These are phyloP conservation scores for Herpailurus yagouaroundi DNA, from an alignment of 2,113 vertebrate genomes.

Conservation along the genomic window DNA sequence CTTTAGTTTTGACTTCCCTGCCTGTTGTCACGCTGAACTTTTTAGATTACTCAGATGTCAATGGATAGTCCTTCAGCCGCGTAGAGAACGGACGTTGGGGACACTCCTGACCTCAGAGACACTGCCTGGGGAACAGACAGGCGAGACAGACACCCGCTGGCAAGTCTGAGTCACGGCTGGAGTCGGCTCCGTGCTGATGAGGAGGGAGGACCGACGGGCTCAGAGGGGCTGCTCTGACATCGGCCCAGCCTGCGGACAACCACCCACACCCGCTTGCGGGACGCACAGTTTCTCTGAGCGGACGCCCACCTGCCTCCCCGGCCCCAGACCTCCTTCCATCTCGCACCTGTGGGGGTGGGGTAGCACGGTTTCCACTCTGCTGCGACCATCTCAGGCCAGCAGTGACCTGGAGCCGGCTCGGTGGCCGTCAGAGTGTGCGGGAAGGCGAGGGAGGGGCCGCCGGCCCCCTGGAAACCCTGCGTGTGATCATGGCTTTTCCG, in stretches of 20 bases:
- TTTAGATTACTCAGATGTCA: neutral
- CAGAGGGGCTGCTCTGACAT: neutral
- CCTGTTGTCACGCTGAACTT: neutral
- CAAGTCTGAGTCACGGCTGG: neutral
- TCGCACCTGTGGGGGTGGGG: neutral
- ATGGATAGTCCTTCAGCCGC: neutral
- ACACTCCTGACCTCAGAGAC: neutral
- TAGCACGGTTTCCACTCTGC: neutral
- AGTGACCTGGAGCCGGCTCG: neutral
- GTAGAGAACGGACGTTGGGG: neutral
- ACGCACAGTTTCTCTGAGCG: neutral
- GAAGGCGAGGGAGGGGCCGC: neutral
- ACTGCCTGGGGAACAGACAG: neutral
- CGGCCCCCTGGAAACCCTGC: neutral
- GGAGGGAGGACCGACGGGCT: neutral
- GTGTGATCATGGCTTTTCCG: neutral
- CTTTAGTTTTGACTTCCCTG: neutral
- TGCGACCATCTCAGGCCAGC: neutral
- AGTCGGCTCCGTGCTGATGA: neutral
- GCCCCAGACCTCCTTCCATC: neutral
- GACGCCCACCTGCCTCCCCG: neutral
- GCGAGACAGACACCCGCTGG: neutral
- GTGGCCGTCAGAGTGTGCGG: neutral
- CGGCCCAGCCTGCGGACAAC: neutral
- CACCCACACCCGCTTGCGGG: neutral